Base-by-base conservation (phyloP, 2,888 invertebrate genomes). In the Campoletis raptor region DNA sequence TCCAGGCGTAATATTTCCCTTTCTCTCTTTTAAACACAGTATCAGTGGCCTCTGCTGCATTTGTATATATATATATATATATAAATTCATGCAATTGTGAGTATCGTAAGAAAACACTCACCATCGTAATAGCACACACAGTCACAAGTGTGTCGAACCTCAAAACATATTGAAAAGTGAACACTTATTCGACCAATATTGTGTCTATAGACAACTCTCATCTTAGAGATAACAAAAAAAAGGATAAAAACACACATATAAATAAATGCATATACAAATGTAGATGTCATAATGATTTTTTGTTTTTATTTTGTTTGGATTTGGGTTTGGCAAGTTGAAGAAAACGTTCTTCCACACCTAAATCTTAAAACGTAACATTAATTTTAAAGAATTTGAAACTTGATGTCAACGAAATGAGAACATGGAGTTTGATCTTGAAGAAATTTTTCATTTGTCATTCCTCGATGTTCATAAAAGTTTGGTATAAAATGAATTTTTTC, bases 21-120 rank as follows among this genome's bases (percentile, higher is more conserved):
- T 30, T 81, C 69, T 79, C 80, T 78, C 78, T 74, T 82, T 77
- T n/a, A 12, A 82, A 61, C 61, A 15, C 69, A 21, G 67, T 82
- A 76, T 82, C 82, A 69, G 74, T 30, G 64, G 64, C 45, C 66
- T 54, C 64, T 81, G 73, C 54, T 74, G 73, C 81, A 81, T 72
- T 69, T 57, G 24, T 45, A 36, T 66, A n/a, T 10, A 8, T 52
- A 4, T 64, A 24, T 12, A n/a, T 64, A 54, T 69, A 69, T 78
- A 54, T n/a, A n/a, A n/a, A n/a, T 52, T 24, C 9, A 66, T 24
- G 57, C 36, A 36, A 24, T 57, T 66, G 67, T 21, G 52, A 48
- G 42, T 78, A 83, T 64, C 72, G 66, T 66, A 81, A 72, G 77
- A 81, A 84, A 86, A 83, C 67, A 81, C 81, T 83, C 79, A 64